A percentile compares a stretch with the other conserved stretches of the same genome.
Conservation (phyloP, 2,888 invertebrate genomes). For the Phalera bucephala region DNA sequence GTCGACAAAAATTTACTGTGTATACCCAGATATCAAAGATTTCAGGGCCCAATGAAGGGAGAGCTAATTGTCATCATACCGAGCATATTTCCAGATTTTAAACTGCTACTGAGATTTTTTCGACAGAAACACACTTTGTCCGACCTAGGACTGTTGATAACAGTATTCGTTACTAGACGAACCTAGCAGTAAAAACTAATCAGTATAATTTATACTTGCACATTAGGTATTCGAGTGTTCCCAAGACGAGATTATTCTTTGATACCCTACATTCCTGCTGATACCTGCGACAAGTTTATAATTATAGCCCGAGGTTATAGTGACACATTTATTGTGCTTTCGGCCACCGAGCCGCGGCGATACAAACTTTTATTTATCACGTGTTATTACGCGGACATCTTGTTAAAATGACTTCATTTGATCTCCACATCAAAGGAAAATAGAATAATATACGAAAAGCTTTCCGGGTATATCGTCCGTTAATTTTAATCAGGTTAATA, state of each 20-base stretch:
- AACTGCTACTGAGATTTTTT: no score
- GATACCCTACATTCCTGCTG: constrained; percentile 17
- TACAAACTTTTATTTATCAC: constrained; percentile 28
- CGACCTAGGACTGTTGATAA: no score
- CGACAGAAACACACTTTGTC: no score
- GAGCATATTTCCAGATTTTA: no score
- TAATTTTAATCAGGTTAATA: background rate
- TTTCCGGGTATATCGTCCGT: background rate
- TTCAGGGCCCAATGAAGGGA: no score
- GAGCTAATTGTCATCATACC: no score
- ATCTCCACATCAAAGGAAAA: constrained; percentile 33
- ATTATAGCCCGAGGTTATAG: constrained; percentile 30
- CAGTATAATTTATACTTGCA: no score
- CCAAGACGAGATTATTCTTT: constrained; percentile 14
- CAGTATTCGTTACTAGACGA: no score
- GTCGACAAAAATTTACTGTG: no score
- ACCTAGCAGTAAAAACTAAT: no score
- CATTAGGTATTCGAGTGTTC: background rate
- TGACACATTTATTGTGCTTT: constrained; percentile 39
- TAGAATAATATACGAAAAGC: constrained; percentile 24
- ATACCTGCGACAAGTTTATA: constrained; percentile 31
- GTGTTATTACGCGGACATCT: constrained; percentile 29
- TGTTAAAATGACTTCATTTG: constrained; percentile 36
- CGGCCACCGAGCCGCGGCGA: constrained; percentile 27
- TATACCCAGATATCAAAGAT: no score